phyloP scores from a whole-genome alignment of 1,140 invertebrate genomes.

The Calliopsis andreniformis region DNA sequence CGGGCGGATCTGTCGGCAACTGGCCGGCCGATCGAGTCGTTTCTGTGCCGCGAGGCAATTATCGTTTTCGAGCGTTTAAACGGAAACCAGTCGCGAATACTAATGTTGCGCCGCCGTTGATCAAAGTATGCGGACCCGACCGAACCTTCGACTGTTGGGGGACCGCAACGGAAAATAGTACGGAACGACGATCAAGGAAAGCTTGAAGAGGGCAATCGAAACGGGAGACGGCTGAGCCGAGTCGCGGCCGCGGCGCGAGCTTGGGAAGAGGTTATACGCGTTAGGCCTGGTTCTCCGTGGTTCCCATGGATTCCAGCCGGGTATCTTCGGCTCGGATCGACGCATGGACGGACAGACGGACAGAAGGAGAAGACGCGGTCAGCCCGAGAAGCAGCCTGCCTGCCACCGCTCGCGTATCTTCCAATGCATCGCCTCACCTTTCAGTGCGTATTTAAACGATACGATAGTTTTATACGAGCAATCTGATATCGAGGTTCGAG shows the following conservation, averaged over 20 bases:
- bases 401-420: constrained; percentile 80
- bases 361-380: constrained; percentile 38
- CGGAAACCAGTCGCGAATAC: constrained; percentile 40
- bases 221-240: constrained; percentile 11
- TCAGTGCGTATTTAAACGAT: constrained; percentile 83
- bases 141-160: constrained; percentile 13
- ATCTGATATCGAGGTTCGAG: constrained; percentile 80
- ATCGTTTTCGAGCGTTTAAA: constrained; percentile 46
- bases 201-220: not conserved
- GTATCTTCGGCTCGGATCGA: constrained; percentile 81
- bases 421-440: constrained; percentile 82
- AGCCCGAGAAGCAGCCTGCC: constrained; percentile 73
- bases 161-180: constrained; percentile 15
- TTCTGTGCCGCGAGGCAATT: constrained; percentile 47
- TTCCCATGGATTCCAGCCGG: constrained; percentile 81
- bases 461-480: constrained; percentile 82
- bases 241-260: constrained; percentile 31
- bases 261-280: constrained; percentile 74
- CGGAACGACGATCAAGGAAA: constrained; percentile 3
- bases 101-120: constrained; percentile 64
- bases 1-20: constrained; percentile 44
- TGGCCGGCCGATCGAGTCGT: constrained; percentile 12
- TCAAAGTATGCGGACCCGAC: constrained; percentile 21
- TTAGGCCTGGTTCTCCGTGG: constrained; percentile 77
- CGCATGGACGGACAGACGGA: constrained; percentile 70